Conservation (phyloP, 2,797 vertebrate genomes). For the Rhabdophis nuchalis region DNA sequence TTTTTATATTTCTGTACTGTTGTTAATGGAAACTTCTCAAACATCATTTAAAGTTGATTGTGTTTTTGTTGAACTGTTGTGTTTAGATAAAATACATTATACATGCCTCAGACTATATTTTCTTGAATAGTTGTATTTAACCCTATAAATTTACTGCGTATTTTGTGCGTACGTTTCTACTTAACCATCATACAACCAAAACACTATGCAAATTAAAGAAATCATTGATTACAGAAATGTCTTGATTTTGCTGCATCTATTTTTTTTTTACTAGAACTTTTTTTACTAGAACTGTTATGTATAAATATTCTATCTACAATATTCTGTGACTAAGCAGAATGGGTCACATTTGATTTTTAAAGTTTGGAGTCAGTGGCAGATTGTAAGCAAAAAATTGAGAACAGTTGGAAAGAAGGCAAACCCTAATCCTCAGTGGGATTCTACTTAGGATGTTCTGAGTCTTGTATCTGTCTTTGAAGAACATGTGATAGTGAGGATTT, state of each 20-base stretch:
- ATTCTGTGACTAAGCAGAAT: not conserved
- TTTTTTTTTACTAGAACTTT: constrained; percentile 14
- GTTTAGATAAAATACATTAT: constrained; percentile 46
- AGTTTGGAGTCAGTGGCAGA: not conserved
- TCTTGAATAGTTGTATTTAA: constrained; percentile 40
- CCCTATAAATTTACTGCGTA: constrained; percentile 44
- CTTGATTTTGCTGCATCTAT: not conserved
- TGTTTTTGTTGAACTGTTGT: constrained; percentile 33
- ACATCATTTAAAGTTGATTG: constrained; percentile 35
- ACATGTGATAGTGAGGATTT: not conserved
- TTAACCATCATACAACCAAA: constrained; percentile 59
- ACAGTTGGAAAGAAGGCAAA: not conserved
- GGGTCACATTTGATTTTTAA: not conserved
- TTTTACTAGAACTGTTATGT: not conserved
- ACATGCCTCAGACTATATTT: constrained; percentile 38
- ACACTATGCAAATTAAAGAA: constrained; percentile 67
- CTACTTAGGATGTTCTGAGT: not conserved
- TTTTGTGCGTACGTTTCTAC: constrained; percentile 51
- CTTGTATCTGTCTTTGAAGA: not conserved
- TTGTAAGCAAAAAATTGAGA: not conserved
- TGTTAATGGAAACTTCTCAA: constrained; percentile 41
- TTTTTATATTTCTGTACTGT: constrained; percentile 21
- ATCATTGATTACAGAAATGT: constrained; percentile 29
- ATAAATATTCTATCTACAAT: not conserved
- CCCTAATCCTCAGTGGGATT: not conserved